These are phyloP conservation scores for Brienomyrus brachyistius DNA, from an alignment of 2,113 vertebrate species.

Conservation along the genomic window DNA sequence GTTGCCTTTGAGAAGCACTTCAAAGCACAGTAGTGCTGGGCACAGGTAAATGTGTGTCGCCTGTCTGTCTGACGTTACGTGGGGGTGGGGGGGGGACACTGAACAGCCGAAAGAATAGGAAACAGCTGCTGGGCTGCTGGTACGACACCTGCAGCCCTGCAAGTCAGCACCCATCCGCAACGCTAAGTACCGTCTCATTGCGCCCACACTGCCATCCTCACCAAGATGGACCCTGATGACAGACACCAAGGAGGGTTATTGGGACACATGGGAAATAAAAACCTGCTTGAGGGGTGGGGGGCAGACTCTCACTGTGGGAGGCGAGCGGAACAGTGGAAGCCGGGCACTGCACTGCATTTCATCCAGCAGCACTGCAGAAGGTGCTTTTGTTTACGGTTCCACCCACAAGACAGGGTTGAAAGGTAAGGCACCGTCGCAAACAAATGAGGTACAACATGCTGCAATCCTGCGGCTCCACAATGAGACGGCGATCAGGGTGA, in stretches of 20 bases:
- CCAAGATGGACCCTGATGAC: too few relatives aligned
- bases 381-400: background rate
- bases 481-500: background rate
- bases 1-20: background rate
- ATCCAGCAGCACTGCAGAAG: background rate
- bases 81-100: background rate
- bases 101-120: background rate
- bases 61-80: background rate
- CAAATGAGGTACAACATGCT: background rate
- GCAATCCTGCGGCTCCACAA: background rate
- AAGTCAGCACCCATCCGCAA: background rate
- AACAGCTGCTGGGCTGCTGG: background rate
- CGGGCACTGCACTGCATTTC: background rate
- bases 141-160: background rate
- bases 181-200: too few relatives aligned
- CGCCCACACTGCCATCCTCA: too few relatives aligned
- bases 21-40: background rate
- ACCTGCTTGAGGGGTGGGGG: too few relatives aligned
- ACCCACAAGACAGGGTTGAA: background rate
- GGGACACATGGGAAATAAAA: too few relatives aligned
- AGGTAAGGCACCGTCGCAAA: background rate
- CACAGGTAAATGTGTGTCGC: background rate
- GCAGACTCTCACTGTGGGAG: background rate
- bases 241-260: too few relatives aligned
- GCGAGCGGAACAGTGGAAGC: background rate